Evolutionary conservation across 2,797 vertebrate genomes (phyloP), one percentile per base, ranked within the genome.

Genomic region (Tapirus indicus): DNA sequence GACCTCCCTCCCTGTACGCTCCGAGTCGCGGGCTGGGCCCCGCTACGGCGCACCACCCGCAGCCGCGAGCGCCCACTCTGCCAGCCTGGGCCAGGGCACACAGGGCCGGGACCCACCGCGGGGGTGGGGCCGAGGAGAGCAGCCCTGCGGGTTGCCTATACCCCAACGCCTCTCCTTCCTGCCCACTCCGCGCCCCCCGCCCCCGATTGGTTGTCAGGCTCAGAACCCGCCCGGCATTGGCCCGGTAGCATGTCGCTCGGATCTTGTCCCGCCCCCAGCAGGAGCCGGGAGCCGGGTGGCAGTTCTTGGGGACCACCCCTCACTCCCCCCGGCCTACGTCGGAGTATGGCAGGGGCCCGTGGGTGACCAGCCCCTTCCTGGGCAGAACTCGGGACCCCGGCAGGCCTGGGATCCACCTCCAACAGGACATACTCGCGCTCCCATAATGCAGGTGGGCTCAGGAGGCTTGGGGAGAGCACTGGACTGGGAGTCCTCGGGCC

Each of bases 151-250:
- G 58, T 72, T 6, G 47, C 38, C 38, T 38, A n/a, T 10, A 75
- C 72, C 75, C 68, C 52, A 0, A 89, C 6, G 21, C 85, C 78
- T 72, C 16, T 49, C 68, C 52, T 82, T 52, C 52, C n/a, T 12
- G 54, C 58, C 49, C 18, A 35, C 92, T 78, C 96, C 69, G 68
- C 78, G 35, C 74, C 88, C 83, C 90, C 38, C 23, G 69, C 2
- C 13, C 1, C 82, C 54, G 83, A 97, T 98, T 97, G 97, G 98
- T n/a, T 97, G 64, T 3, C 35, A 58, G 54, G 41, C 20, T 35
- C 62, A 77, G 18, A 77, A 35, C 7, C 93, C 25, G 38, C 44
- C 44, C 41, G 5, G 0, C 83, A 97, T 91, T 97, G 97, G 98
- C 27, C 77, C 1, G 21, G 35, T 95, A 6, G 8, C 71, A 83